Conservation (phyloP, 2,888 invertebrate genomes). For the Troides aeacus region DNA sequence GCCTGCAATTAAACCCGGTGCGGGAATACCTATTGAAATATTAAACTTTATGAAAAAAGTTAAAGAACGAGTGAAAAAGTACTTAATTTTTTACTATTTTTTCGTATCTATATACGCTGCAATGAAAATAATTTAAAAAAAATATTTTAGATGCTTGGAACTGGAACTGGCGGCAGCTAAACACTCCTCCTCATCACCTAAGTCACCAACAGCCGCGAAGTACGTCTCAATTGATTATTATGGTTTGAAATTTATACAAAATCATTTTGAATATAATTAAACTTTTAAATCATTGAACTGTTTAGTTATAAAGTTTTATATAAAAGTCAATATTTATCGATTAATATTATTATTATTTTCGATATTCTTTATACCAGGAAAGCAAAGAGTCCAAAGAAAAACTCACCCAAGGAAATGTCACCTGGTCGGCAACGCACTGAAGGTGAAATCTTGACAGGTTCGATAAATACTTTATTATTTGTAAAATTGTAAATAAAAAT, state of each 20-base stretch:
- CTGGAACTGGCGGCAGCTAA: constrained; percentile 50
- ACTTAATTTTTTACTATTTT: constrained; percentile 8
- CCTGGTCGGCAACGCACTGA: constrained; percentile 54
- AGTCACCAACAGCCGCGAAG: neutral
- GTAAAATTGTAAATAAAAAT: too few species aligned
- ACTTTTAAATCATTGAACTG: neutral
- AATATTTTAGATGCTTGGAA: constrained; percentile 47
- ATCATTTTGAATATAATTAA: neutral
- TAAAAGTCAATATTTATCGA: neutral
- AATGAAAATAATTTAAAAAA: neutral
- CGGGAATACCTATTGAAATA: constrained; percentile 54
- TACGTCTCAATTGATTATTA: neutral
- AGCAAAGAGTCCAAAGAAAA: constrained; percentile 51
- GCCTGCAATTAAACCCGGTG: constrained; percentile 59
- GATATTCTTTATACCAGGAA: constrained; percentile 42
- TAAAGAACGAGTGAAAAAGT: constrained; percentile 56
- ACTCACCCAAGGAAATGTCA: constrained; percentile 36
- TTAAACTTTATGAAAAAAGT: constrained; percentile 53
- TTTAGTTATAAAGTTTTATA: neutral
- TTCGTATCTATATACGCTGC: neutral
- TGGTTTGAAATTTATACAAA: neutral
- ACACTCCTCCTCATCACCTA: constrained; percentile 29
- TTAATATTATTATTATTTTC: neutral
- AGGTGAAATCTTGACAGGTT: constrained; percentile 65
- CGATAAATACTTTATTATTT: neutral